These are phyloP conservation scores for Malachius bipustulatus DNA, from an alignment of 2,888 invertebrate genomes.

Conservation along the genomic window DNA sequence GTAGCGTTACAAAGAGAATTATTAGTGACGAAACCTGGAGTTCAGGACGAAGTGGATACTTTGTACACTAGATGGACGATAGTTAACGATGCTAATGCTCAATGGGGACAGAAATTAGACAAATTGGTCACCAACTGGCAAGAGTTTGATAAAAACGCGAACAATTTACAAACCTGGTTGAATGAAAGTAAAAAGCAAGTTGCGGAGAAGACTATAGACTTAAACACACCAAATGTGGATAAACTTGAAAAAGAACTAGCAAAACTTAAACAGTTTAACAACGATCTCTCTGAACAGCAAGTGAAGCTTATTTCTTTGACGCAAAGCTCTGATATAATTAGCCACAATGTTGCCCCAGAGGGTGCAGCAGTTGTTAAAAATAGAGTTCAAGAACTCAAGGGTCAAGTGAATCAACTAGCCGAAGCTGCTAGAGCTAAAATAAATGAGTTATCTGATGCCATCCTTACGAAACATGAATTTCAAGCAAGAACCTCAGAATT, in stretches of 20 bases:
- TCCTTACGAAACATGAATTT: constrained; percentile 73
- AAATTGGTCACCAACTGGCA: constrained; percentile 71
- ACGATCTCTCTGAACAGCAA: constrained; percentile 77
- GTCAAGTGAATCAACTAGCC: constrained; percentile 59
- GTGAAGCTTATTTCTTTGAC: constrained; percentile 69
- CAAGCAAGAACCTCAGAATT: constrained; percentile 67
- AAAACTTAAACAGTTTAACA: constrained; percentile 67
- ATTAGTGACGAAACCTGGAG: constrained; percentile 61
- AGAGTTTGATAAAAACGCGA: constrained; percentile 65
- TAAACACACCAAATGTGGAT: constrained; percentile 59
- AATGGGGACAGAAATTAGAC: constrained; percentile 67
- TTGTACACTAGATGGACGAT: constrained; percentile 75
- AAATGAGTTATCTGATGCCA: constrained; percentile 69
- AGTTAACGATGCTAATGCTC: constrained; percentile 66
- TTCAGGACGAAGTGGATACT: constrained; percentile 74
- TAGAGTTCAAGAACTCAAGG: constrained; percentile 61
- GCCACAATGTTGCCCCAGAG: constrained; percentile 65
- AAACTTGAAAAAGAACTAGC: constrained; percentile 66
- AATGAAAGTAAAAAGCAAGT: constrained; percentile 52
- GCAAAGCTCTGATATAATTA: constrained; percentile 68
- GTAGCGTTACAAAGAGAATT: constrained; percentile 63
- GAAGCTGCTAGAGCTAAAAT: constrained; percentile 65
- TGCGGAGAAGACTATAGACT: constrained; percentile 44
- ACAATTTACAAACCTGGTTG: constrained; percentile 69
- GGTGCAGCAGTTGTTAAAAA: constrained; percentile 60